Base-by-base conservation (phyloP, 2,113 vertebrate genomes). In the Sphaerodactylus townsendi region DNA sequence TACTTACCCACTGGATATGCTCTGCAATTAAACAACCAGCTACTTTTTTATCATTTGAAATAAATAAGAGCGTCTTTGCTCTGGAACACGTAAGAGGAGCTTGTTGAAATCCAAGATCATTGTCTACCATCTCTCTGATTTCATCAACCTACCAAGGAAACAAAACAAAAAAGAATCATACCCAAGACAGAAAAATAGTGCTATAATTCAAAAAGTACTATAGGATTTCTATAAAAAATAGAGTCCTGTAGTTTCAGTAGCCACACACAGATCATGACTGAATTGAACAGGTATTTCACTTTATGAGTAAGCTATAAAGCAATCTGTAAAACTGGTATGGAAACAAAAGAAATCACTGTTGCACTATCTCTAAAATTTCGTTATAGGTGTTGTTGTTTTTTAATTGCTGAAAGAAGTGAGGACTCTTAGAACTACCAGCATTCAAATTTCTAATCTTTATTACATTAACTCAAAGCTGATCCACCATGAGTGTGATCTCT, bases 81-180 rank as follows among this genome's bases (percentile, higher is more conserved):
- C 98, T 97, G 65, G 98, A 98, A 85, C 97, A 98, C 96, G 98
- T 98, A 74, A 98, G 96, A 15, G 98, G 97, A 93, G 97, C 97
- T 93, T 99, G 98, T 83, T 99, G 98, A 94, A 99, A 99, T 90
- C 99, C 99, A 86, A 99, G 95, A 91, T 99, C 99, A 87, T 97
- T 99, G 96, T 99, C 99, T 93, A 99, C 99, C 98, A 99, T 98
- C 95, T 99, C 99, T 94, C 98, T 96, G 84, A 99, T 99, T 94
- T 99, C 99, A 86, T 99, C 98, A 73, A 99, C 98, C 99, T 99
- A 94, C 62, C 81, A 95, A 94, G 88, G 89, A 35, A 93, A 91
- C 90, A 71, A 91, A 88, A 4, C 86, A 64, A 87, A 86, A 33
- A 15, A 93, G 2, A 82, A 68, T 39, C 10, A 0, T 91, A 92